Conservation (phyloP, 2,797 vertebrate genomes). For the Neosalanx taihuensis region DNA sequence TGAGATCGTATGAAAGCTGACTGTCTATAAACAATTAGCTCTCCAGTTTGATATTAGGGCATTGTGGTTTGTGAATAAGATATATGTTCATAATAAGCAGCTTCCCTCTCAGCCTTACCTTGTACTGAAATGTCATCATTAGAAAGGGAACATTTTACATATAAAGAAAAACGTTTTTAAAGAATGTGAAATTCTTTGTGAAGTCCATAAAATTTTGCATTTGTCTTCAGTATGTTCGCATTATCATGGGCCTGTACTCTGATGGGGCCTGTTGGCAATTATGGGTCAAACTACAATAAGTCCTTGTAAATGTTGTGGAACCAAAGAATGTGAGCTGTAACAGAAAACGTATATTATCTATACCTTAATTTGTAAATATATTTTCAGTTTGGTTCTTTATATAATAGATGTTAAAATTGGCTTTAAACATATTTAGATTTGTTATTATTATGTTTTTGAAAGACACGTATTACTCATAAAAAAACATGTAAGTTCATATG, state of each 20-base stretch:
- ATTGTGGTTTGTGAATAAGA: slow-evolving; percentile 1
- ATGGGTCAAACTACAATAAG: not conserved
- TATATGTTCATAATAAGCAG: slow-evolving; percentile 1
- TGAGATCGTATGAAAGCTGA: not conserved
- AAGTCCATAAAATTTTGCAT: not conserved
- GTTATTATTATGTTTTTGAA: no score
- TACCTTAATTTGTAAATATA: not conserved
- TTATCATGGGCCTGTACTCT: not conserved
- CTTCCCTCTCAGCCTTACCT: not conserved
- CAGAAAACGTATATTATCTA: not conserved
- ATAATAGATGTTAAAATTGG: no score
- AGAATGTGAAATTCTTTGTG: not conserved
- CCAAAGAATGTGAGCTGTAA: not conserved
- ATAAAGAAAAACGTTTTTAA: not conserved
- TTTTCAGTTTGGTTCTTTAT: no score
- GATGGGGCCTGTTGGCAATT: not conserved
- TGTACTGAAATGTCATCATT: not conserved
- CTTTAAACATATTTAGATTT: no score
- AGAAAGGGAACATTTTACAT: not conserved
- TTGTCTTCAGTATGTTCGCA: not conserved
- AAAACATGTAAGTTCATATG: no score
- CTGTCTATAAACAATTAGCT: not conserved
- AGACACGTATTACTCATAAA: no score
- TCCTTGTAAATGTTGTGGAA: not conserved
- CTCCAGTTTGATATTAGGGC: not conserved